phyloP scores from a whole-genome alignment of 1,140 invertebrate genomes.

The Apocrypta bakeri region DNA sequence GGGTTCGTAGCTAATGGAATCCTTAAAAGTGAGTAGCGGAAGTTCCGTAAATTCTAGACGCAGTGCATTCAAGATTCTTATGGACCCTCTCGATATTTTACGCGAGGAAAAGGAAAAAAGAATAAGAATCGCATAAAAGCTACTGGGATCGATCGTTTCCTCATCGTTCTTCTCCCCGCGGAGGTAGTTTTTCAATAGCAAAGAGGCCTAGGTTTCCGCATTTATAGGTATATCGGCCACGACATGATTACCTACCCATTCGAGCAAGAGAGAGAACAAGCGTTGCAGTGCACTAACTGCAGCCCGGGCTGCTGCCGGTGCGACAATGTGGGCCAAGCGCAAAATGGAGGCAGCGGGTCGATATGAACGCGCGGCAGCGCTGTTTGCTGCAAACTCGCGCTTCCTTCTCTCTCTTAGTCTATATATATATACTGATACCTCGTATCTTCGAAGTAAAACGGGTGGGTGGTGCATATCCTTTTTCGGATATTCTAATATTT shows the following conservation, averaged over 20 bases:
- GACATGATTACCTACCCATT: neutral
- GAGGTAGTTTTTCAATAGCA: neutral
- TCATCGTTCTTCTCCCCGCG: neutral
- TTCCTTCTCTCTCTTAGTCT: conserved; percentile 52
- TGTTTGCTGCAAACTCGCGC: conserved; percentile 69
- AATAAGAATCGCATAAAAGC: no score
- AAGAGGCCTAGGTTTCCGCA: neutral
- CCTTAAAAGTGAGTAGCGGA: neutral
- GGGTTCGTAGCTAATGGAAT: neutral
- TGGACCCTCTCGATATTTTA: no score
- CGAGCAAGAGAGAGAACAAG: neutral
- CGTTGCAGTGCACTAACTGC: neutral
- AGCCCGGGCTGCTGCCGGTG: neutral
- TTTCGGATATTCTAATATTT: no score
- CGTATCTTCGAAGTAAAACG: no score
- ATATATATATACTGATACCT: neutral
- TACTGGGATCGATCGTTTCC: conserved; percentile 15
- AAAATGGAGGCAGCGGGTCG: conserved; percentile 70
- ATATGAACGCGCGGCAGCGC: conserved; percentile 70
- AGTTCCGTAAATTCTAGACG: neutral
- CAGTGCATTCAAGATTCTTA: neutral
- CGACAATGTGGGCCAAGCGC: conserved; percentile 62
- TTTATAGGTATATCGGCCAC: neutral
- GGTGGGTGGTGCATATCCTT: neutral
- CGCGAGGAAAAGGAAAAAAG: neutral